Base-by-base conservation (phyloP, 1,140 invertebrate species). In the Drepana arcuata region DNA sequence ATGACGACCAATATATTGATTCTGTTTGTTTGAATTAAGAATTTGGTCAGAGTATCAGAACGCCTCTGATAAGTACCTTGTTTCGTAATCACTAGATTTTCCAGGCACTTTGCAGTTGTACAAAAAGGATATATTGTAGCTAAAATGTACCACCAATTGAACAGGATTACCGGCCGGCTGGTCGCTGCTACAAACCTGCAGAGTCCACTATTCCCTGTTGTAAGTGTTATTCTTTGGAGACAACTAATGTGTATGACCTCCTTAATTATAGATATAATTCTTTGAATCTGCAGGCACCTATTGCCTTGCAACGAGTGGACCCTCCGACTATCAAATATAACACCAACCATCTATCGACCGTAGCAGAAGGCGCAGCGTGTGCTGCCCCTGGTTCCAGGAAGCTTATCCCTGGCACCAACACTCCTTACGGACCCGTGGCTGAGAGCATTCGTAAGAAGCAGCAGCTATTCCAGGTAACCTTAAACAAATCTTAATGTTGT, bases 141-240 rank as follows among this genome's bases (percentile, higher is more conserved):
- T n/a, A 68, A 60, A 48, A 81, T 81, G 73, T 81, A 78, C 50
- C 68, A 81, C 39, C 73, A 81, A 60, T 46, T 79, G 11, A 63
- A 62, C 45, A 69, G 41, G 64, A 34, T 68, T 44, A 66, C 72
- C 15, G 77, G 77, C 33, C 66, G 77, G 47, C 53, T 82, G 14
- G 60, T 82, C 14, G 56, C 69, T 29, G 49, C 77, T 27, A 54
- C 60, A 29, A 48, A 78, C 41, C 39, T 82, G 28, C 77, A 82
- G 37, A 60, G 42, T 21, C 74, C 74, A 50, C 62, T 79, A 12
- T 77, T 73, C 43, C 74, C 74, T 14, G 55, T 81, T 63, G 77
- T 81, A 66, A 60, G 72, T 12, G n/a, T n/a, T n/a, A n/a, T n/a
- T n/a, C n/a, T n/a, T n/a, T n/a, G n/a, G n/a, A n/a, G n/a, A n/a